Evolutionary conservation across 2,888 invertebrate genomes (phyloP), one percentile per base, ranked within the genome.

Genomic region (Marasmarcha lunaedactyla): DNA sequence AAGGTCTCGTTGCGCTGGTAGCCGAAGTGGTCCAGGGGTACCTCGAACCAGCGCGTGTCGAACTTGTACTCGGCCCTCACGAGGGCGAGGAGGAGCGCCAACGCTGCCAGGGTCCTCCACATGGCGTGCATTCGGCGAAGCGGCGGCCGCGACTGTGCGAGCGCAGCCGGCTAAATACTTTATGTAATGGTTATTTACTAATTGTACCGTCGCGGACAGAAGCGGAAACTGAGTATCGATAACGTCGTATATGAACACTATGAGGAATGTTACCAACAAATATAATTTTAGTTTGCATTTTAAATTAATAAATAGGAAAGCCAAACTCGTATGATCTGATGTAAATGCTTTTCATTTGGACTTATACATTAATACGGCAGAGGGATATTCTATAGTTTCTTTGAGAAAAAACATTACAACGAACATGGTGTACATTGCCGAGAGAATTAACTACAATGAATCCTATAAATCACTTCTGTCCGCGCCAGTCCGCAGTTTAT

Each of bases 21-120:
- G 48, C 90, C 90, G 63, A 96, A 97, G 68, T 97, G 97, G 67
- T 97, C 97, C 38, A 97, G 69, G 57, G 91, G 91, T 36, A 91
- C 87, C 13, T 79, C 74, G 41, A 89, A 85, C 58, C 52, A 63
- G 43, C 77, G 72, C 0, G 74, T 76, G 4, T 63, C 62, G 41
- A 63, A 81, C 14, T 61, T 65, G 42, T 79, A 78, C 9, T 70
- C 61, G 2, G 67, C 59, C n/a, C 48, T 51, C 14, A 35, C 45
- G 14, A 50, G 11, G 14, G 45, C 46, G n/a, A 56, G 30, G 5
- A 57, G 40, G 3, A 55, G 15, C 11, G 54, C 43, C 26, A 59
- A n/a, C 3, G 10, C 3, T 4, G 6, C 12, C n/a, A 30, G 30
- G 12, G 4, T 30, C 30, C 30, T 4, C 30, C 30, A 30, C 30